A percentile compares a stretch with the other conserved stretches of the same genome.
Evolutionary conservation across 2,888 invertebrate genomes (phyloP).

Genomic region (Drosophila putrida): DNA sequence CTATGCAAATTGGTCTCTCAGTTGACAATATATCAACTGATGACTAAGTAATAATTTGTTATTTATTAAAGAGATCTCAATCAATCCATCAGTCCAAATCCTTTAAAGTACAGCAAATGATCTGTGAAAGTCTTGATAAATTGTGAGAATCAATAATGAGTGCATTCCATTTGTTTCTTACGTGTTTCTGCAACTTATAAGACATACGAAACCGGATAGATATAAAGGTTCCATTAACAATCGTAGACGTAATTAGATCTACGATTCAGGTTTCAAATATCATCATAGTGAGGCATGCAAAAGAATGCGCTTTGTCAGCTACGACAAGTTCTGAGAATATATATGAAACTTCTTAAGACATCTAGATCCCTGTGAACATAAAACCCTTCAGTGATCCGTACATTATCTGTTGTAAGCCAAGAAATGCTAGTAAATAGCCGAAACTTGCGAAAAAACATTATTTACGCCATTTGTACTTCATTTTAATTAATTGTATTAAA

Average conservation of each 20-base stretch:
- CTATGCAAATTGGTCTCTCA: no score
- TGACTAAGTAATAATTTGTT: no score
- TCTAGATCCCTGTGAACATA: neutral
- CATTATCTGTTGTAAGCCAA: conserved; percentile 22
- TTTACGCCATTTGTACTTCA: neutral
- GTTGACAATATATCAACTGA: no score
- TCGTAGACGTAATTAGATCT: conserved; percentile 36
- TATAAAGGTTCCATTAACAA: neutral
- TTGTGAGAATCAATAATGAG: no score
- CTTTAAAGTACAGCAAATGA: no score
- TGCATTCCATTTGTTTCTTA: no score
- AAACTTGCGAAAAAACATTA: neutral
- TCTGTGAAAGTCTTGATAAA: no score
- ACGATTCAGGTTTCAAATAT: conserved; percentile 38
- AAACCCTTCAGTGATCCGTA: neutral
- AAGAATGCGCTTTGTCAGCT: conserved; percentile 9
- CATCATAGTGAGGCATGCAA: conserved; percentile 33
- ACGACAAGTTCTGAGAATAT: conserved; percentile 24
- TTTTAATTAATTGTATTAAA: neutral
- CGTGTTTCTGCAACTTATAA: no score
- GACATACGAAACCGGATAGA: neutral
- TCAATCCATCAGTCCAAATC: no score
- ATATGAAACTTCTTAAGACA: conserved; percentile 19
- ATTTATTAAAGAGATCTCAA: no score
- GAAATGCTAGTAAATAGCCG: neutral